Evolutionary conservation across 1,140 invertebrate species (phyloP), one percentile per base, ranked within the genome.

Genomic region (Eulimnadia texana): DNA sequence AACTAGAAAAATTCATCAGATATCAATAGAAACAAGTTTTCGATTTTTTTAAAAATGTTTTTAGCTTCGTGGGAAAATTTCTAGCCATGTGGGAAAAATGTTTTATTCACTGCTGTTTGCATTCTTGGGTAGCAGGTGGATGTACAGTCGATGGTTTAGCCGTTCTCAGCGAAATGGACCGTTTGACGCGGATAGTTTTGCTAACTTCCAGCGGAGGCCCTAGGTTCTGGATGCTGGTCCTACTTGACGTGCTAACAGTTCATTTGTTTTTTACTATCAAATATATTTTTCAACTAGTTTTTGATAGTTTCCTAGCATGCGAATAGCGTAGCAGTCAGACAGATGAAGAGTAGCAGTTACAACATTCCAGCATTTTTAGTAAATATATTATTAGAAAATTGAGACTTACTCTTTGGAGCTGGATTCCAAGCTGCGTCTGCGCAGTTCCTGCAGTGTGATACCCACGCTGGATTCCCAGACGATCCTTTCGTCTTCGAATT

Each of bases 381-480:
- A n/a, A n/a, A n/a, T n/a, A n/a, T n/a, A n/a, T n/a, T n/a, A 58
- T 33, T 27, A 28, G 27, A 50, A 29, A 67, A 82, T 2, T n/a
- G 13, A 3, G 3, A 70, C 84, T 83, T 68, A 86, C 84, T 88
- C 86, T 80, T 88, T 90, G 72, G 85, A 86, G 73, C 86, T 88
- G 51, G 86, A 86, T 73, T 92, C 89, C 65, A 92, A 76, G 67
- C 84, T 88, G 69, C 85, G 80, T 60, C 89, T 79, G 63, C 88
- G 79, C 60, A 92, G 76, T 70, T 92, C 89, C 69, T 91, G 88
- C 64, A 92, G 80, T 71, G 85, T 90, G 42, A 90, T 81, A 64
- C 87, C 86, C 70, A 88, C 89, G n/a, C 84, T 79, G 64, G 88
- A 84, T 74, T 97, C 92, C 91, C 91, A 97, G 28, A 81, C 74